Conservation (phyloP, 2,113 vertebrate genomes). For the Crotophaga sulcirostris region DNA sequence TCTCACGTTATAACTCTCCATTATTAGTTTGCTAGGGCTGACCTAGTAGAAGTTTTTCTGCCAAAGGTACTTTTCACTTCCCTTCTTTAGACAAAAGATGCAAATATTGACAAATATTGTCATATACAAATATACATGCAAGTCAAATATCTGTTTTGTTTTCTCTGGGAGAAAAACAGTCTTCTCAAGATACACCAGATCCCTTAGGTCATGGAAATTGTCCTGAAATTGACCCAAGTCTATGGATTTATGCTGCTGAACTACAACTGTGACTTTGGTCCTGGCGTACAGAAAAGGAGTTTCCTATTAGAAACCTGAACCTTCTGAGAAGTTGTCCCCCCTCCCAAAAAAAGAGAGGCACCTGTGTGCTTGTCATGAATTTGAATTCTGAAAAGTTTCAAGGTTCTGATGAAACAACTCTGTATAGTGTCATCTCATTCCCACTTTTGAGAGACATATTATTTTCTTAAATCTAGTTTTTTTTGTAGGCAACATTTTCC, state of each 20-base stretch:
- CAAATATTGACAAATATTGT: background rate
- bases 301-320: background rate
- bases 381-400: background rate
- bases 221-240: background rate
- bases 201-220: background rate
- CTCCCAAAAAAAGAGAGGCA: too few relatives aligned
- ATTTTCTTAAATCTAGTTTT: background rate
- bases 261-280: background rate
- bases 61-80: background rate
- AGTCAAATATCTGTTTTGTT: background rate
- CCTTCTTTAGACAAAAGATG: background rate
- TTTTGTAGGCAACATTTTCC: background rate
- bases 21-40: conserved; percentile 1
- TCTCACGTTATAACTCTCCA: background rate
- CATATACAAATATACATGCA: background rate
- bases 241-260: background rate
- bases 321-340: background rate
- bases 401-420: background rate
- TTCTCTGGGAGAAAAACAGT: background rate
- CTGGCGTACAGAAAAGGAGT: background rate
- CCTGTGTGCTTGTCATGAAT: background rate
- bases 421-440: background rate
- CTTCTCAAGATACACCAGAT: background rate
- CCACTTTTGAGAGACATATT: background rate
- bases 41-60: background rate